A percentile compares a stretch with the other conserved stretches of the same genome.
These are phyloP conservation scores for Salvelinus sp. DNA, from an alignment of 2,113 vertebrate species.

Conservation along the genomic window DNA sequence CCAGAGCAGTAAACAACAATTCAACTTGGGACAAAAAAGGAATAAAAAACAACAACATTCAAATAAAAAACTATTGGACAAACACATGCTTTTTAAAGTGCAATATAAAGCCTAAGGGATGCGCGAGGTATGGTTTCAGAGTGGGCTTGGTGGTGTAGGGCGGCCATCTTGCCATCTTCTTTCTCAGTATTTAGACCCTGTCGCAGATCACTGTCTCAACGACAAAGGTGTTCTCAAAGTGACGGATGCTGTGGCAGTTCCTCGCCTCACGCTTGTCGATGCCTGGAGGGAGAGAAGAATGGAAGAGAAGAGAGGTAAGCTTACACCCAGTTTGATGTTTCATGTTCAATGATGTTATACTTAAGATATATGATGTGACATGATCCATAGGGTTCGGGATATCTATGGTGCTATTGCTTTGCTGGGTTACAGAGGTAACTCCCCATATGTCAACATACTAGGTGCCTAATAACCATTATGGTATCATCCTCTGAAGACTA, in stretches of 20 bases:
- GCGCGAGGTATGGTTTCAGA: constrained; percentile 67
- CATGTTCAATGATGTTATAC: background rate
- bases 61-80: constrained; percentile 29
- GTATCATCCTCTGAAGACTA: background rate
- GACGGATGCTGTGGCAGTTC: constrained; percentile 85
- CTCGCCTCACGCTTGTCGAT: constrained; percentile 81
- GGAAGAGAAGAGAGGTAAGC: background rate
- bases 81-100: constrained; percentile 67
- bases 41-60: constrained; percentile 8
- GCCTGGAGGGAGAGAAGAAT: constrained; percentile 65
- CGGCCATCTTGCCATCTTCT: constrained; percentile 28
- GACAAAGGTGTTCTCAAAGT: constrained; percentile 95
- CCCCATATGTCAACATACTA: too few species aligned
- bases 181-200: constrained; percentile 33
- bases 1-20: constrained; percentile 23
- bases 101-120: constrained; percentile 70
- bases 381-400: too few species aligned
- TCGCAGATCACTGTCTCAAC: constrained; percentile 91
- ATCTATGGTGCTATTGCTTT: too few species aligned
- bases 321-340: background rate
- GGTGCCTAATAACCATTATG: too few species aligned
- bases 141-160: constrained; percentile 55
- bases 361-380: background rate
- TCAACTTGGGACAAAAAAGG: constrained; percentile 23
- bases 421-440: too few species aligned